Base-by-base conservation (phyloP, 1,140 invertebrate species). In the Contarinia nasturtii region DNA sequence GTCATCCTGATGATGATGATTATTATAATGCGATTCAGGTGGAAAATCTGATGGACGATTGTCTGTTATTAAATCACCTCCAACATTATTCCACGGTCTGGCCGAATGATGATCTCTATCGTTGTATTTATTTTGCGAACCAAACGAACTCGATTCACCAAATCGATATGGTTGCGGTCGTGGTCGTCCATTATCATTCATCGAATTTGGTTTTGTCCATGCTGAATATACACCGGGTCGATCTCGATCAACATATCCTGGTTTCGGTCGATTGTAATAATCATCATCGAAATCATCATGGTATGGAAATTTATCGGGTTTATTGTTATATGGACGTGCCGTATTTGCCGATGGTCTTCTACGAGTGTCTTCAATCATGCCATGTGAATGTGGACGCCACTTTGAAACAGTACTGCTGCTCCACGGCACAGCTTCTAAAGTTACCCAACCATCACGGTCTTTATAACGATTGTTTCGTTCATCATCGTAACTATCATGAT, bases 351-450 rank as follows among this genome's bases (percentile, higher is more conserved):
- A 14, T 38, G 17, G 8, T 37, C 10, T 27, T 27, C 27, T 3
- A 5, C 27, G 27, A 5, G 27, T 27, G 10, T 27, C 27, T 5
- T 27, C 27, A 27, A 27, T 10, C 4, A 5, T 27, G 27, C 10
- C 27, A 10, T 27, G 27, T 27, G 69, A 59, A 51, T 74, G 75
- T 1, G 74, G 69, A 53, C 82, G 76, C 81, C 80, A 85, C 57
- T 82, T 85, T 7, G 79, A 80, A 44, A 85, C 77, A 65, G 82
- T 82, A 49, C 79, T 82, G 14, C 77, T 74, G 1, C 79, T 80
- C 80, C 80, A 85, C 1, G 80, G 79, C 7, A 85, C 71, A 0
- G 80, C 78, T 45, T 85, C 80, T 37, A 85, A 60, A 2, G 77
- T 78, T 0, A 83, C 79, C 81, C 81, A 85, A 0, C 79, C 80